Conservation (phyloP, 2,797 vertebrate genomes). For the Arnoldichthys spilopterus region DNA sequence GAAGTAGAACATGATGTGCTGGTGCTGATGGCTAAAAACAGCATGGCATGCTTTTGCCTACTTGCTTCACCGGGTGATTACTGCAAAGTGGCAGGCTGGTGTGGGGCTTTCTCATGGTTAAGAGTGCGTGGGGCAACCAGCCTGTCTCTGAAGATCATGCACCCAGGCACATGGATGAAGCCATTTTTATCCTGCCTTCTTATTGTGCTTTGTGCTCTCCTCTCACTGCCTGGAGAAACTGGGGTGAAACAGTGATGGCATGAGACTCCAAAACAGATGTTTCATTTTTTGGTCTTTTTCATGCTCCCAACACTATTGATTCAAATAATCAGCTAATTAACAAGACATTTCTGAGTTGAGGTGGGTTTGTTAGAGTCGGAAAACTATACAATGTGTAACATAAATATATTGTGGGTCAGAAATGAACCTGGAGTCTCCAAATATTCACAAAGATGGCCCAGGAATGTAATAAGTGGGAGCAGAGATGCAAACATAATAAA, state of each 20-base stretch:
- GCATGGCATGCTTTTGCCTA: not conserved
- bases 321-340: no score
- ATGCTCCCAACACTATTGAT: no score
- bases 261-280: slow-evolving; percentile 39
- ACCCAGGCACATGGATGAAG: slow-evolving; percentile 48
- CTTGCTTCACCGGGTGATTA: not conserved
- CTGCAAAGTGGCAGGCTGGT: not conserved
- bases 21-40: not conserved
- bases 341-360: no score
- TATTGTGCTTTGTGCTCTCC: slow-evolving; percentile 21
- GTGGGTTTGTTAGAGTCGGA: no score
- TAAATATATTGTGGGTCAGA: no score
- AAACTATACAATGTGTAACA: no score
- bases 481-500: no score
- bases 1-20: not conserved
- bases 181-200: slow-evolving; percentile 46
- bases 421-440: no score
- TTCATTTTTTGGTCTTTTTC: not conserved
- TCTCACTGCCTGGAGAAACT: not conserved
- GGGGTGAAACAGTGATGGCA: slow-evolving; percentile 21
- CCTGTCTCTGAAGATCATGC: slow-evolving; percentile 50
- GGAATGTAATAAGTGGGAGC: no score
- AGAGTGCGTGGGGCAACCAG: slow-evolving; percentile 39
- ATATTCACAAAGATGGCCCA: no score
- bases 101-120: slow-evolving; percentile 38